These are phyloP conservation scores for Apostichopus californicus DNA, from an alignment of 35 echinoderm and acorn worm species.

Conservation along the genomic window DNA sequence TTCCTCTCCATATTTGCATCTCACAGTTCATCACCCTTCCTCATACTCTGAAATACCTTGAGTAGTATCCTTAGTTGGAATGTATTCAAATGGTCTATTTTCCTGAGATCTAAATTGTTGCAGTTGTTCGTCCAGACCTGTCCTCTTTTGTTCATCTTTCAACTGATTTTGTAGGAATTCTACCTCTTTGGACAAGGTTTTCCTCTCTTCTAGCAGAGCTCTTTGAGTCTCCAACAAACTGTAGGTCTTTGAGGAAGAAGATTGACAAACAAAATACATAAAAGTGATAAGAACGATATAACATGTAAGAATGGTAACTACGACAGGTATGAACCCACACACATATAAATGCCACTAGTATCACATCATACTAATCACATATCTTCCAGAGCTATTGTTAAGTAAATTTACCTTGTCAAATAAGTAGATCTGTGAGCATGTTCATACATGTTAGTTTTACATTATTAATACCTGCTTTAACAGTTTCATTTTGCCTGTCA, in stretches of 20 bases:
- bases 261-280: neutral
- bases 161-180: constrained; percentile 78
- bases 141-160: constrained; percentile 18
- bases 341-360: too few species aligned
- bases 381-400: too few species aligned
- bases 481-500: neutral
- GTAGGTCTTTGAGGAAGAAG: constrained; percentile 60
- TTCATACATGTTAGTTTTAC: neutral
- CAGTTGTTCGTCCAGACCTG: neutral
- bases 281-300: too few species aligned
- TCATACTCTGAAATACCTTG: neutral
- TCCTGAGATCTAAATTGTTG: neutral
- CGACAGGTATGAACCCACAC: too few species aligned
- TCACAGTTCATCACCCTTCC: neutral
- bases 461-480: neutral
- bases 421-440: neutral
- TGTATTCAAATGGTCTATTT: constrained; percentile 3
- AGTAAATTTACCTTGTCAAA: too few species aligned
- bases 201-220: constrained; percentile 76
- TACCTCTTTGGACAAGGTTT: constrained; percentile 73
- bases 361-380: too few species aligned
- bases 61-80: constrained; percentile 33
- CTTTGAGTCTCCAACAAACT: constrained; percentile 80
- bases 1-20: too few species aligned
- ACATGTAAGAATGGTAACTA: too few species aligned